Evolutionary conservation across 2,797 vertebrate species (phyloP), one percentile per base, ranked within the genome.

Genomic region (Siniperca obscura): DNA sequence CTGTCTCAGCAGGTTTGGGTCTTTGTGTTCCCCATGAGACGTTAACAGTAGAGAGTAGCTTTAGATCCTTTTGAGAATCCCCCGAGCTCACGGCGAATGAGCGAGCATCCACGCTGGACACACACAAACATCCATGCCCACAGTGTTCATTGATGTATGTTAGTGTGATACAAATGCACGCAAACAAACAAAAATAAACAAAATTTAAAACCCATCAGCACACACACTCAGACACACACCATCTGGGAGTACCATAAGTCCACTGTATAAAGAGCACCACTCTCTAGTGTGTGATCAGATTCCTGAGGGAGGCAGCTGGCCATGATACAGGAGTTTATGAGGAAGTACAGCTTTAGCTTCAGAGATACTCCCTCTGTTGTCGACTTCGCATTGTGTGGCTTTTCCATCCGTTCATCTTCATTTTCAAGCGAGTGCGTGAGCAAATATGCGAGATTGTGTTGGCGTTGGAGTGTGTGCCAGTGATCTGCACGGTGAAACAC

Each of bases 211-310:
- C 56, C 21, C 70, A 46, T 72, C 38, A 11, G 40, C 17, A 10
- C n/a, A 27, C 56, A 40, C 52, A 62, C 22, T 19, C 77, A 66
- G 57, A 57, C 48, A 57, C 69, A 64, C 75, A 53, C 72, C 89
- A 85, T 90, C 85, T 91, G 89, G 69, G 85, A 89, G 84, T 66
- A 70, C 12, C 81, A 81, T 25, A 87, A 86, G 84, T 90, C 89
- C 83, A 82, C 81, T n/a, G 79, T 65, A 82, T 78, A 80, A 87
- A 87, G 73, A 70, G 68, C 61, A 72, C 12, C 48, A 38, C n/a
- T 78, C 84, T 76, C 68, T 81, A 1, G 55, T 80, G 69, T 86
- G 72, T 85, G 81, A 84, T 85, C 74, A 56, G 71, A 73, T 74
- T 88, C 79, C 76, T 57, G 38, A 30, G 84, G 72, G 83, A 90